Conservation (phyloP, 2,797 vertebrate species). For the Vipera ursinii region DNA sequence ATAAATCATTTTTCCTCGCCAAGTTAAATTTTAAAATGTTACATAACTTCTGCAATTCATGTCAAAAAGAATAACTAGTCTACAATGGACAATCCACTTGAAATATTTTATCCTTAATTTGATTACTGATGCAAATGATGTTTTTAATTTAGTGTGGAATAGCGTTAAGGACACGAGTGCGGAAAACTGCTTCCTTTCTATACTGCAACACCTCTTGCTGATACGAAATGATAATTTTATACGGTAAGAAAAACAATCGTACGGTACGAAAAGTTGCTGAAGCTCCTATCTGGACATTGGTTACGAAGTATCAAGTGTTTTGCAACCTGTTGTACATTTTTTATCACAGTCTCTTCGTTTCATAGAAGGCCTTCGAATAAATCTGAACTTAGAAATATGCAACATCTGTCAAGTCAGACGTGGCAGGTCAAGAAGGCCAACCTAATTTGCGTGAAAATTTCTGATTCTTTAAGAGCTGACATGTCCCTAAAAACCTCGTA, state of each 20-base stretch:
- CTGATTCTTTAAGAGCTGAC: not conserved
- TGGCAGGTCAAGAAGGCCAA: not conserved
- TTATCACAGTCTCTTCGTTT: not conserved
- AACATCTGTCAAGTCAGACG: not conserved
- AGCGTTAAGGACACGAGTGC: slow-evolving; percentile 87
- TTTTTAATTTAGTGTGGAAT: slow-evolving; percentile 87
- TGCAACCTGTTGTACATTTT: not conserved
- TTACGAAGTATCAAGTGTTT: not conserved
- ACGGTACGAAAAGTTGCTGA: slow-evolving; percentile 8
- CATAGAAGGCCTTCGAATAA: not conserved
- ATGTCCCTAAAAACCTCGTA: not conserved
- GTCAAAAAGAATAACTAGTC: not conserved
- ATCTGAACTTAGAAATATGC: not conserved
- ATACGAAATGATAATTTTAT: slow-evolving; percentile 91
- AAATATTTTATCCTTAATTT: slow-evolving; percentile 78
- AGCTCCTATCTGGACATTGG: not conserved
- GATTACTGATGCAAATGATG: slow-evolving; percentile 87
- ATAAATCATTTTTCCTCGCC: not conserved
- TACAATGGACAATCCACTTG: not conserved
- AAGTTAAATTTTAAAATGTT: not conserved
- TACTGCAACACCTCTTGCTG: slow-evolving; percentile 94
- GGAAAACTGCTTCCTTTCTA: slow-evolving; percentile 90
- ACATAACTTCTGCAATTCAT: not conserved
- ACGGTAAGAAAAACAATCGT: slow-evolving; percentile 75
- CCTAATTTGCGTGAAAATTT: not conserved